phyloP scores from a whole-genome alignment of 2,113 vertebrate genomes.

The Excalfactoria chinensis region DNA sequence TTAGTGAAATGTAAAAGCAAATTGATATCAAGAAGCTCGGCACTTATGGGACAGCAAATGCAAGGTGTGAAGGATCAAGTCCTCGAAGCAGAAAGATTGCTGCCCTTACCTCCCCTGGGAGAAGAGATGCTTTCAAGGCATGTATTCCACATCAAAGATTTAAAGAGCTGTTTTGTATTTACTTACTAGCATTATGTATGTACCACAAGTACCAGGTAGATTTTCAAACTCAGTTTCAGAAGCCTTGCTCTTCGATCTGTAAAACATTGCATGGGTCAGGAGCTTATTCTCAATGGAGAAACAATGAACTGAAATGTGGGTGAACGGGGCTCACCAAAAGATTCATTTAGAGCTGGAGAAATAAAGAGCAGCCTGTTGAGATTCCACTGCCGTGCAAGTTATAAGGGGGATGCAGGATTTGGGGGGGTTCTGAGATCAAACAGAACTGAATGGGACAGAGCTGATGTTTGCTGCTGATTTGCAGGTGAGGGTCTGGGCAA shows the following conservation, averaged over 20 bases:
- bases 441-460: not conserved
- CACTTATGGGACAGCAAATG: not conserved
- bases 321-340: not conserved
- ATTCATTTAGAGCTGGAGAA: not conserved
- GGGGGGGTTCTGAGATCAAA: not conserved
- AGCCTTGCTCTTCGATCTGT: not conserved
- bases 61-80: not conserved
- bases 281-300: not conserved
- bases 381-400: not conserved
- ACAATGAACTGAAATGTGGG: not conserved
- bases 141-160: not conserved
- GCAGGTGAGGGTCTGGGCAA: constrained; percentile 87
- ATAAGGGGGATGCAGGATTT: not conserved
- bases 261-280: not conserved
- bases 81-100: not conserved
- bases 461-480: not conserved
- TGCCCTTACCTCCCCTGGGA: not conserved
- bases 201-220: not conserved
- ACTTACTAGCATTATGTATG: not conserved
- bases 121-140: not conserved
- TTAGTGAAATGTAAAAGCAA: not conserved
- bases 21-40: not conserved
- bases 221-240: not conserved
- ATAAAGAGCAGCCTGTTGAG: fast-evolving
- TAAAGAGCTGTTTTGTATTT: not conserved